Percentiles rank a stretch among this genome's conserved stretches.
Evolutionary conservation across 2,113 vertebrate species (phyloP).

Genomic region (Columbina picui): DNA sequence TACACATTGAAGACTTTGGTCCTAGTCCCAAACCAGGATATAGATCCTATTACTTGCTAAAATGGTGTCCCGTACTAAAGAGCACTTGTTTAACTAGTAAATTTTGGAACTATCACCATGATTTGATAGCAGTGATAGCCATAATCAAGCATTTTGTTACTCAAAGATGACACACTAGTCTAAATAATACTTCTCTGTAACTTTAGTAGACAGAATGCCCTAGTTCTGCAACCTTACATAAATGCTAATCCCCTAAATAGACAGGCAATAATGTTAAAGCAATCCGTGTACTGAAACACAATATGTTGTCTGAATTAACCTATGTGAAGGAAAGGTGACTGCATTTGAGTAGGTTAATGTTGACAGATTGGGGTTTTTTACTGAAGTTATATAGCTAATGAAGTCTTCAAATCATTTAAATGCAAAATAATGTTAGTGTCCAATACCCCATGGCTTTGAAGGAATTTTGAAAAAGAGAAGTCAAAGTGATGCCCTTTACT

Average conservation of each 20-base stretch:
- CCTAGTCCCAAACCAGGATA: not conserved
- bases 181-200: not conserved
- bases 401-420: slow-evolving; percentile 48
- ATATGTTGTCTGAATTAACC: not conserved
- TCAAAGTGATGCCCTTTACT: not conserved
- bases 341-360: not conserved
- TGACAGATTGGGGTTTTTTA: not conserved
- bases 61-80: not conserved
- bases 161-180: not conserved
- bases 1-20: not conserved
- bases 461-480: not conserved
- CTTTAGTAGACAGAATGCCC: not conserved
- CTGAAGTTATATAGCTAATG: not conserved
- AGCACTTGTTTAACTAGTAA: not conserved
- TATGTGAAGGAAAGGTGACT: not conserved
- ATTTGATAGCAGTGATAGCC: not conserved
- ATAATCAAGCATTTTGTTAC: not conserved
- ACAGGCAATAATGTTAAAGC: not conserved
- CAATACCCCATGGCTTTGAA: slow-evolving; percentile 6
- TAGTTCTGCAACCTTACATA: not conserved
- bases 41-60: not conserved
- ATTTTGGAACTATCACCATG: not conserved
- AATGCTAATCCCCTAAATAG: not conserved
- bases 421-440: slow-evolving; percentile 16
- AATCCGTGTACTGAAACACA: not conserved